Base-by-base conservation (phyloP, 2,113 vertebrate genomes). In the Brachyhypopomus occidentalis region DNA sequence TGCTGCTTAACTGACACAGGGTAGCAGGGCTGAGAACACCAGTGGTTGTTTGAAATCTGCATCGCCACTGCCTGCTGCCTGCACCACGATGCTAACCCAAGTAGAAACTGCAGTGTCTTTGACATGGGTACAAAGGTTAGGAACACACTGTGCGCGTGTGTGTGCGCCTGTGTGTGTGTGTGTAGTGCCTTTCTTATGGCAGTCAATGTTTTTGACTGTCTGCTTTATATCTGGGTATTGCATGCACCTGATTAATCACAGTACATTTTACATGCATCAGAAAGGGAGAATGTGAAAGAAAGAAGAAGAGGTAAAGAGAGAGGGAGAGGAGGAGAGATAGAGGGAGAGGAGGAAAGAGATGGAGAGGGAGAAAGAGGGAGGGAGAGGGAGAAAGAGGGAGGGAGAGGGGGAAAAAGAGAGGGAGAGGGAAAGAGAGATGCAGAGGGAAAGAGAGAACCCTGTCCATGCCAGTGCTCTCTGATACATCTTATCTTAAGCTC, bases 151-250 rank as follows among this genome's bases (percentile, higher is more conserved):
- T 70, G 9, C 58, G 45, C 66, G 79, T 75, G 45, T 67, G 62
- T 76, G 63, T 81, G 60, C 69, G 78, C 64, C 36, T 80, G 38
- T 73, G 78, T 72, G 78, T 72, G 36, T 80, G 58, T 64, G 36
- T 73, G 78, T 38, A 27, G 14, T 30, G 52, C 45, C 38, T 36
- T 34, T 60, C 45, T 75, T 30, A 30, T 56, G 34, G 30, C 45
- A 64, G 2, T n/a, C 25, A 36, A 12, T 52, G 6, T 2, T 55
- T 71, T 19, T 83, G 75, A 75, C 2, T 48, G 45, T 58, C 20
- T 55, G 20, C 6, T 38, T 60, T 58, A 75, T 75, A 75, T 75
- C 56, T 41, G 56, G 59, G 11, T 30, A 16, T 8, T 75, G 72
- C 27, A 59, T 36, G 45, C 34, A 20, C 20, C 45, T 64, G 71